phyloP scores from a whole-genome alignment of 37 sponge, comb jelly and placozoan genomes.

The Tethya wilhelma region DNA sequence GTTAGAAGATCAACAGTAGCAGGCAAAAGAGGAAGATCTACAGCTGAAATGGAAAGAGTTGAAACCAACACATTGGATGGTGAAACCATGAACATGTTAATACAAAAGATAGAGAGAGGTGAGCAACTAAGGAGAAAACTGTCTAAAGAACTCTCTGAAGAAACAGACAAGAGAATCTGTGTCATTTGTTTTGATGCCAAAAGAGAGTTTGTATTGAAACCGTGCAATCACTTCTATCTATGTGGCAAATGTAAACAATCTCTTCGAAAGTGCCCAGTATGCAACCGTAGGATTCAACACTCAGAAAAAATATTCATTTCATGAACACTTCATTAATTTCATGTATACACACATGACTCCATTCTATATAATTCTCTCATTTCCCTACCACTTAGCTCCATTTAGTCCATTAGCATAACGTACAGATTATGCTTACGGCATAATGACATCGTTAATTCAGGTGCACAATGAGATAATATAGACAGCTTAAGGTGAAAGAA shows the following conservation, averaged over 20 bases:
- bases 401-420: too few species aligned
- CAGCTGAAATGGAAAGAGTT: too few species aligned
- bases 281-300: constrained; percentile 3
- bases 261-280: constrained; percentile 26
- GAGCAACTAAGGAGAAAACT: background rate
- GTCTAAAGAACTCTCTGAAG: background rate
- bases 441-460: too few species aligned
- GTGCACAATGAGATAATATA: too few species aligned
- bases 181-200: constrained; percentile 34
- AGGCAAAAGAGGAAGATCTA: too few species aligned
- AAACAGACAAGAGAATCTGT: constrained; percentile 16
- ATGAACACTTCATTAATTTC: too few species aligned
- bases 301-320: constrained; percentile 17
- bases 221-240: constrained; percentile 50
- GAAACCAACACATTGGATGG: background rate
- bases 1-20: too few species aligned
- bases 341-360: too few species aligned
- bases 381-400: too few species aligned
- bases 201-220: constrained; percentile 22
- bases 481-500: too few species aligned
- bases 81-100: background rate
- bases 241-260: constrained; percentile 6
- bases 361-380: too few species aligned
- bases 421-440: too few species aligned
- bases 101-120: background rate